Evolutionary conservation across 2,888 invertebrate species (phyloP).

Genomic region (Yponomeuta malinellus): DNA sequence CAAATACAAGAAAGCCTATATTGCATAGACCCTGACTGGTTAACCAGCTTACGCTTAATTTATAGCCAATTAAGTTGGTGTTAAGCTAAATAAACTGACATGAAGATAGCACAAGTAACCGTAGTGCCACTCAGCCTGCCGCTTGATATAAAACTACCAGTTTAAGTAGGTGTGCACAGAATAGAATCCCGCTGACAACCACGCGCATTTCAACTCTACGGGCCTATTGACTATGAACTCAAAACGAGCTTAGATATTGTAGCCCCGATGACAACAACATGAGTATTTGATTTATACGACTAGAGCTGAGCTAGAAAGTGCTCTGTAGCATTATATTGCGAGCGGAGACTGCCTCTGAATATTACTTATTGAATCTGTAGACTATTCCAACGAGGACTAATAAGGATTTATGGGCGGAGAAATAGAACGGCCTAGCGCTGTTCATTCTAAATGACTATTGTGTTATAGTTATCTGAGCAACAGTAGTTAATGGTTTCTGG

Average conservation of each 20-base stretch:
- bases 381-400: constrained; percentile 55
- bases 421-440: constrained; percentile 38
- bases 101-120: constrained; percentile 58
- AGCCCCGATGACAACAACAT: constrained; percentile 55
- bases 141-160: constrained; percentile 32
- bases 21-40: constrained; percentile 33
- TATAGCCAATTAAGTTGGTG: constrained; percentile 72
- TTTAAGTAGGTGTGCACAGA: constrained; percentile 38
- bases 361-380: constrained; percentile 54
- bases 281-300: constrained; percentile 59
- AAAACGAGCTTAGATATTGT: constrained; percentile 47
- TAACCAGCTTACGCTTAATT: constrained; percentile 61
- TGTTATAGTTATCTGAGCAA: constrained; percentile 15
- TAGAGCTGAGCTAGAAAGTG: constrained; percentile 45
- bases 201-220: constrained; percentile 44
- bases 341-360: constrained; percentile 45
- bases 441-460: constrained; percentile 41
- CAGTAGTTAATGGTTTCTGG: constrained; percentile 1
- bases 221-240: constrained; percentile 36
- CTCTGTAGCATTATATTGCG: constrained; percentile 43
- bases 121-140: constrained; percentile 44
- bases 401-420: constrained; percentile 53
- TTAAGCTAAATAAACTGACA: constrained; percentile 68
- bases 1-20: constrained; percentile 8
- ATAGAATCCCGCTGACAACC: constrained; percentile 33